Evolutionary conservation across 2,113 vertebrate species (phyloP), one percentile per base, ranked within the genome.

Genomic region (Caracal caracal): DNA sequence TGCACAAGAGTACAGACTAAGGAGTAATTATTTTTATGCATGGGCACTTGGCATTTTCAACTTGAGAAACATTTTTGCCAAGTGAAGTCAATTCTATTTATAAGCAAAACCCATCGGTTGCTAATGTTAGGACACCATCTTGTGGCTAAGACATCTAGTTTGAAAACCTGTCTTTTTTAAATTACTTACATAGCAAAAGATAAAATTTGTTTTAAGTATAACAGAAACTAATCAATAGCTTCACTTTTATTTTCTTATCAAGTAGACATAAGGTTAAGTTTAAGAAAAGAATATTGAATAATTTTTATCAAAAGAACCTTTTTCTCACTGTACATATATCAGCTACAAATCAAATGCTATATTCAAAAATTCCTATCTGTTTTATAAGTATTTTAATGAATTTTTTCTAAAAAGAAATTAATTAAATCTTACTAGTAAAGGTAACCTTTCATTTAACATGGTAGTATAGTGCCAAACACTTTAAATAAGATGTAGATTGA

Each of bases 121-220:
- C 76, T 98, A 98, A 97, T 98, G 97, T 95, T 98, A 98, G 96
- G 15, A 96, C 97, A 98, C 98, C 98, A 98, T 90, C 98, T 98
- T 97, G 98, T 99, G 98, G 98, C 94, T 96, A 95, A 94, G 59
- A 33, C 0, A 0, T 76, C 37, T 96, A 96, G 95, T 16, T 97
- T 75, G 63, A 66, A 96, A 97, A 66, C 2, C 22, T 35, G 11
- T 76, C n/a, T 79, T 40, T 63, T 61, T 93, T 49, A 87, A 93
- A 90, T 80, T 16, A 70, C 56, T 59, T 63, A 26, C 0, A 80
- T 49, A 89, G 9, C 33, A 82, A 96, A 94, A 75, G 1, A 10
- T 71, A 82, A 53, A 93, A 85, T 28, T 24, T n/a, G 5, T 73
- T 70, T 33, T 70, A 43, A 49, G 17, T 51, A 51, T 59, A 30